Percentiles rank a stretch among this genome's conserved stretches.
Conservation (phyloP, 2,113 vertebrate genomes). For the Pelusios castaneus region DNA sequence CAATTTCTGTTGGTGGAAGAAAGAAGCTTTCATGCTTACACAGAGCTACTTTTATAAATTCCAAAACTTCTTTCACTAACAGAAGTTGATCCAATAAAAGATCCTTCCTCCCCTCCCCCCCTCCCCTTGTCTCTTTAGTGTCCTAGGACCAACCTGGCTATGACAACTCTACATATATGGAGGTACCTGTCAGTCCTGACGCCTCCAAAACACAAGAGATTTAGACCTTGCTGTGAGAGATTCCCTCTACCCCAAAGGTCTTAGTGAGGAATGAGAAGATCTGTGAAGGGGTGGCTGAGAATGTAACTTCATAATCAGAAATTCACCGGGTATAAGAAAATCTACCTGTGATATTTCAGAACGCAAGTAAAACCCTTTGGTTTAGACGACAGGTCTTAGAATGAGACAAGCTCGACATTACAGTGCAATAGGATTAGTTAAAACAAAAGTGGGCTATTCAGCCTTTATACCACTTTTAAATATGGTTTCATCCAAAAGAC, state of each 20-base stretch:
- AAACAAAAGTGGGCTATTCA: background rate
- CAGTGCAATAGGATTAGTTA: slow-evolving; percentile 2
- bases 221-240: background rate
- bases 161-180: too few relatives aligned
- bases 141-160: background rate
- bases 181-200: background rate
- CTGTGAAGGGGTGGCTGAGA: background rate
- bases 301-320: background rate
- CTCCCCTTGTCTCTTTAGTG: background rate
- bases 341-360: background rate
- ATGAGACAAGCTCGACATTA: slow-evolving; percentile 8
- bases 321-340: background rate
- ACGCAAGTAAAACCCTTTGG: background rate
- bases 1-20: background rate
- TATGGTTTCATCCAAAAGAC: background rate
- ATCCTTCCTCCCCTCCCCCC: background rate
- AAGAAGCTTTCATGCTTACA: background rate
- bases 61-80: background rate
- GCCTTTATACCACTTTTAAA: background rate
- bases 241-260: background rate
- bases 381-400: background rate
- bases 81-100: background rate
- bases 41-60: background rate
- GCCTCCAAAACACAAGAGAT: background rate
- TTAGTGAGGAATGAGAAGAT: background rate